Evolutionary conservation across 2,888 invertebrate species (phyloP).

Genomic region (Cosmorhoe ocellata): DNA sequence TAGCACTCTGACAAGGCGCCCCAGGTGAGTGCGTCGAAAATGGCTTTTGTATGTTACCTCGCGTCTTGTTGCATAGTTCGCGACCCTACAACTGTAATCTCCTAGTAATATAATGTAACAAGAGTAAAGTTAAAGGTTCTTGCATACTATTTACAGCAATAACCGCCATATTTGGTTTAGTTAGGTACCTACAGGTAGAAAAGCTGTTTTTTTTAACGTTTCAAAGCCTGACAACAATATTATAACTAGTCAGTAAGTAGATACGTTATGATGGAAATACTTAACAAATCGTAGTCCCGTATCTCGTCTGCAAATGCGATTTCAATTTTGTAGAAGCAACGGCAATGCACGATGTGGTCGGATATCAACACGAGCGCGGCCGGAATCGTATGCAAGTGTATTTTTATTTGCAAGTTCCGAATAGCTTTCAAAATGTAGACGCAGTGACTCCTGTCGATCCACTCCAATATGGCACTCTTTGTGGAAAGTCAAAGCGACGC

Average conservation of each 20-base stretch:
- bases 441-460: constrained; percentile 77
- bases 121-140: background rate
- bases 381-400: constrained; percentile 64
- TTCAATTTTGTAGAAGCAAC: constrained; percentile 71
- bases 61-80: constrained; percentile 40
- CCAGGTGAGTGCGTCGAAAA: constrained; percentile 62
- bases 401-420: constrained; percentile 80
- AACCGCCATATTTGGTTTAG: background rate
- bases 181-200: too few relatives aligned
- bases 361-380: constrained; percentile 40
- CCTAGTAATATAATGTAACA: constrained; percentile 16
- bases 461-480: constrained; percentile 75
- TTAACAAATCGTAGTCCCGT: constrained; percentile 58
- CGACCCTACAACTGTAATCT: constrained; percentile 32
- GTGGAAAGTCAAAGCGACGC: constrained; percentile 71
- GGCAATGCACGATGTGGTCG: constrained; percentile 62
- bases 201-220: too few relatives aligned
- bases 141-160: background rate
- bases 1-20: constrained; percentile 39
- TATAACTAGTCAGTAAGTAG: constrained; percentile 5
- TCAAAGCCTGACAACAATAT: too few relatives aligned
- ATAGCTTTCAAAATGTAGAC: constrained; percentile 80
- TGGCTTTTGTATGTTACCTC: constrained; percentile 63
- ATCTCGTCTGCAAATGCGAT: constrained; percentile 67
- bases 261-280: constrained; percentile 19